Evolutionary conservation across 2,113 vertebrate species (phyloP), one percentile per base, ranked within the genome.

Genomic region (Dromiciops gliroides): DNA sequence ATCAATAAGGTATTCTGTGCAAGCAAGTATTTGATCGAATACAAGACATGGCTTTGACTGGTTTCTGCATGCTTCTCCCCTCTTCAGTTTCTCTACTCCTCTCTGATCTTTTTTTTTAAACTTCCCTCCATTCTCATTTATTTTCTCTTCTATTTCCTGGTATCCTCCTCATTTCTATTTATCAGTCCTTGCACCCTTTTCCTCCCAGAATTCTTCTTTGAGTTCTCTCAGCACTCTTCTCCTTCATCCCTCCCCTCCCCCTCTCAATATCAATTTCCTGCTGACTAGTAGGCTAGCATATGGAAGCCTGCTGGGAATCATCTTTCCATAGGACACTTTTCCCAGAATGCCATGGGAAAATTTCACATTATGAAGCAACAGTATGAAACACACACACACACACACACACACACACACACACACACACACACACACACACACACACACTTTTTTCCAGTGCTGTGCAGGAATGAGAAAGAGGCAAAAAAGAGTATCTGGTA

Each of bases 321-420:
- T 37, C 49, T 56, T 93, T 50, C 12, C 94, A 53, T 89, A n/a
- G 37, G 93, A 48, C 37, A 31, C 53, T 93, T n/a, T n/a, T 51
- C 89, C 90, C n/a, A 3, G 23, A 89, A 96, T 94, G 90, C 53
- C 56, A 67, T 31, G 89, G 92, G 51, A n/a, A 47, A 48, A 48
- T 0, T 3, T 19, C 28, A 24, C 47, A 89, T 48, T 37, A 89
- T 89, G n/a, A 44, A 48, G 24, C 44, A 48, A 9, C 28, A 49
- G 44, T 48, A 89, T 60, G 56, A 60, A 60, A 60, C 67, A 83
- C 67, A 75, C 67, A 75, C 67, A n/a, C 60, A 75, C 60, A 75
- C 37, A 37, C 60, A 75, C 60, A 75, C 60, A 75, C 60, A 37
- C 37, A 44, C 67, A 44, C 67, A 44, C 31, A 44, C 67, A n/a